Percentiles rank a stretch among this genome's conserved stretches.
Evolutionary conservation across 2,888 invertebrate genomes (phyloP).

Genomic region (Cepaea hortensis): DNA sequence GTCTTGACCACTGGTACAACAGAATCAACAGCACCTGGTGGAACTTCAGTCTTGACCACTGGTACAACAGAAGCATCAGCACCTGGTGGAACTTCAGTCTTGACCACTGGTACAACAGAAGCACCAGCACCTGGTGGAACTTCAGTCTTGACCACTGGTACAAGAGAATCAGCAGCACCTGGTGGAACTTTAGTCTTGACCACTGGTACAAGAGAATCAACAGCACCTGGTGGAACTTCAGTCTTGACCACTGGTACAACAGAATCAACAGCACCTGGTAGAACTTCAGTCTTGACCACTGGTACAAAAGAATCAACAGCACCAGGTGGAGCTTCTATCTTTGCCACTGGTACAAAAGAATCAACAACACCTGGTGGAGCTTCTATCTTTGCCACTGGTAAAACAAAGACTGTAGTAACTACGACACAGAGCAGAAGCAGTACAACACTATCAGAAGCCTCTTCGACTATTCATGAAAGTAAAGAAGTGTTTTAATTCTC

Average conservation of each 20-base stretch:
- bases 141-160: background rate
- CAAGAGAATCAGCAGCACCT: background rate
- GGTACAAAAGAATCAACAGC: background rate
- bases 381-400: too few species aligned
- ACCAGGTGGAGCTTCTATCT: background rate
- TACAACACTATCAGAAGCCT: background rate
- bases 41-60: background rate
- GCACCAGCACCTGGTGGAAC: background rate
- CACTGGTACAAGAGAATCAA: background rate
- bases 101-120: background rate
- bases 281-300: background rate
- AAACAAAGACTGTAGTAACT: background rate
- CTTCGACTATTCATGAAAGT: constrained; percentile 3
- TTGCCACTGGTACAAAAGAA: background rate
- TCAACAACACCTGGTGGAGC: background rate
- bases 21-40: background rate
- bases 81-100: background rate
- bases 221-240: background rate
- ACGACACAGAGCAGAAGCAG: background rate
- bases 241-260: background rate
- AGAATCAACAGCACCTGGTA: background rate
- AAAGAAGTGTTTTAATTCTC: background rate
- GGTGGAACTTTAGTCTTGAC: background rate
- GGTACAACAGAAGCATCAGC: background rate
- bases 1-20: background rate